Evolutionary conservation across 2,113 vertebrate species (phyloP), one percentile per base, ranked within the genome.

Genomic region (Corythoichthys haematopterus): DNA sequence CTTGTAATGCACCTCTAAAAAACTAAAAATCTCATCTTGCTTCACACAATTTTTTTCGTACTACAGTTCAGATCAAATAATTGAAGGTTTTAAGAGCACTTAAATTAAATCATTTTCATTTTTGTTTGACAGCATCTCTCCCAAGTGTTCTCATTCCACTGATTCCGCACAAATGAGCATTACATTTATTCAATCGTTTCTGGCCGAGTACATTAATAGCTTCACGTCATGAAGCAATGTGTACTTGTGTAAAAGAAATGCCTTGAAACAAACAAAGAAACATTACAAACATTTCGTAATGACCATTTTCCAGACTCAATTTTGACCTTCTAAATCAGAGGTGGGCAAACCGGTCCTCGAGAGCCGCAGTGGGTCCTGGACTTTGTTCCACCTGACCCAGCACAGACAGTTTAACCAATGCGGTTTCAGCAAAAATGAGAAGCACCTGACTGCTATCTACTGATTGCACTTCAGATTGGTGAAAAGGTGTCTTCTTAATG

Each of bases 71-170:
- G 9, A 43, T 43, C 40, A 43, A 43, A 43, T 43, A 7, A 43
- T 43, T 43, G 40, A 43, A 43, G 6, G 9, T 43, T 46, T 64
- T 36, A 64, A 68, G 14, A 46, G 72, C 61, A 68, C 60, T 57
- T 51, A 69, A 67, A 7, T 33, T 64, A 64, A 48, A 53, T 58
- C 36, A 74, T 85, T 86, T 87, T 71, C 72, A 76, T 83, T 78
- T 35, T 4, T 65, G 65, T 80, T 78, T 84, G 48, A 50, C 67
- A 62, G 36, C 62, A 53, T 68, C 59, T 61, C 65, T 84, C 83
- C 78, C 85, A 87, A 67, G 85, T 81, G 80, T 79, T 79, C 76
- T 83, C 46, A 83, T 86, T 89, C 73, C 75, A 78, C 78, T 7
- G 65, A 46, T 79, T 78, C 74, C 78, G 71, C 75, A 87, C 81